phyloP scores from a whole-genome alignment of 2,797 vertebrate genomes.

The Microtus californicus region DNA sequence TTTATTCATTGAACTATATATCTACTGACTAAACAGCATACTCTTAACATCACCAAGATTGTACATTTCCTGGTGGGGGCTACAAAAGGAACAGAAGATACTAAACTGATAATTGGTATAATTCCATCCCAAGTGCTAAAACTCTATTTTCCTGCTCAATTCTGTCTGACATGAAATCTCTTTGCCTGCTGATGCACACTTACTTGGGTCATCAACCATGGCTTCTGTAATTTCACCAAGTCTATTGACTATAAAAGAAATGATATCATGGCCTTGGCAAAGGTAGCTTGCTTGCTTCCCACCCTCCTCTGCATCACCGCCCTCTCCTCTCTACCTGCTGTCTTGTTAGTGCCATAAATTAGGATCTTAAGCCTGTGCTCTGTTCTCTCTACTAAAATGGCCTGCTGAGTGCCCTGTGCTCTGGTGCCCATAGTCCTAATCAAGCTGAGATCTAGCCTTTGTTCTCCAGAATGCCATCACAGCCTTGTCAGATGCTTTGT shows the following conservation, averaged over 20 bases:
- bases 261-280: neutral
- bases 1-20: neutral
- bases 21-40: too few relatives aligned
- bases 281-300: neutral
- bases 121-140: neutral
- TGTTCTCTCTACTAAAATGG: neutral
- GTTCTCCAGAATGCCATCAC: neutral
- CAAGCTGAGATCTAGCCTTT: neutral
- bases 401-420: neutral
- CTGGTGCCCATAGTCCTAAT: neutral
- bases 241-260: neutral
- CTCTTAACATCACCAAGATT: neutral
- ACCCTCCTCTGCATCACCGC: neutral
- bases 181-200: neutral
- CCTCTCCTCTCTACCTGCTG: neutral
- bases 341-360: neutral
- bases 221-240: neutral
- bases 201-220: neutral
- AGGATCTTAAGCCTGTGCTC: neutral
- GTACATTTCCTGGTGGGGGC: neutral
- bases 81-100: neutral
- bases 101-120: neutral
- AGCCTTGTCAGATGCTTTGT: neutral
- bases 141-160: neutral
- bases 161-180: neutral